phyloP scores from a whole-genome alignment of 2,888 invertebrate genomes.

The Digitonthophagus gazella region DNA sequence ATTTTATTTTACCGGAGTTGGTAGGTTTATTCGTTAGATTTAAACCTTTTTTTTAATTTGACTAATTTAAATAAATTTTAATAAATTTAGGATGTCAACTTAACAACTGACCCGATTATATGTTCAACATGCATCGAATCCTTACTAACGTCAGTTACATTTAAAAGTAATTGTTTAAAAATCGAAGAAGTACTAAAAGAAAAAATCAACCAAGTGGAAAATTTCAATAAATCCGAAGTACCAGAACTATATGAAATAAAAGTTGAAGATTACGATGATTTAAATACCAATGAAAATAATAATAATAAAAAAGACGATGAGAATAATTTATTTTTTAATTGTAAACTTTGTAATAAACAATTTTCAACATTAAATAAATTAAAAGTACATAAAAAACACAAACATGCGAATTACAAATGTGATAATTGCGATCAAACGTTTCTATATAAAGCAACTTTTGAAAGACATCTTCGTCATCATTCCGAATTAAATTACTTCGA shows the following conservation, averaged over 20 bases:
- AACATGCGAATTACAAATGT: not conserved
- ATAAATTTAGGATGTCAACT: constrained; percentile 5
- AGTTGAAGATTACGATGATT: not conserved
- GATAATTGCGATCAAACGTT: not conserved
- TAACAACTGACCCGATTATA: not conserved
- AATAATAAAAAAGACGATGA: not conserved
- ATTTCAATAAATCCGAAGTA: not conserved
- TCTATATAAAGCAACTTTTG: not conserved
- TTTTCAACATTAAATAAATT: not conserved
- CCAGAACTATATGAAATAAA: not conserved
- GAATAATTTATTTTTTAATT: too few species aligned
- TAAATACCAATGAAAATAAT: not conserved
- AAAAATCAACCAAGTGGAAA: not conserved
- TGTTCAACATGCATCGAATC: not conserved
- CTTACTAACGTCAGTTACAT: not conserved
- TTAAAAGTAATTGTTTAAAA: constrained; percentile 1
- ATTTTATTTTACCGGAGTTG: not conserved
- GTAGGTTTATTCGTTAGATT: not conserved
- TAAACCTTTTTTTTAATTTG: too few species aligned
- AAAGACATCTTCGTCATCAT: not conserved
- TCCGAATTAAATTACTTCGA: not conserved
- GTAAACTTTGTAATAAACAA: not conserved
- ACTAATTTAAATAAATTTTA: too few species aligned
- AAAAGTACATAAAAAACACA: not conserved
- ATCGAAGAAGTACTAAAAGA: not conserved